Percentiles rank a stretch among this genome's conserved stretches.
Evolutionary conservation across 1,140 invertebrate genomes (phyloP).

Genomic region (Drosophila repleta): DNA sequence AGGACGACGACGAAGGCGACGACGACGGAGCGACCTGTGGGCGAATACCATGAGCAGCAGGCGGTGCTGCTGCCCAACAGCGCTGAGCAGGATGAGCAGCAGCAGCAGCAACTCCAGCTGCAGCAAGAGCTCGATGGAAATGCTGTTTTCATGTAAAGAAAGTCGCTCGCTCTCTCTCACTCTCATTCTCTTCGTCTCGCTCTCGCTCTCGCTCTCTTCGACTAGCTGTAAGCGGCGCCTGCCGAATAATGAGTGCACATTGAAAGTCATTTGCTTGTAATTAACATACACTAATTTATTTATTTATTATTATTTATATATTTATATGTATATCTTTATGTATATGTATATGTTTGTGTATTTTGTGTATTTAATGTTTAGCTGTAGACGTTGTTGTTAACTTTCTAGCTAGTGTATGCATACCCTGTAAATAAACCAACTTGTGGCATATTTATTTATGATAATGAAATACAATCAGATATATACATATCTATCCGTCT

Average conservation of each 20-base stretch:
- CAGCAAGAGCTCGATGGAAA: constrained; percentile 29
- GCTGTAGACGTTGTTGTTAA: constrained; percentile 69
- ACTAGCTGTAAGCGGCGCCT: constrained; percentile 37
- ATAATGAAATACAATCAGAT: background rate
- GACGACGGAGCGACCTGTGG: constrained; percentile 38
- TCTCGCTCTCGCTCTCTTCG: constrained; percentile 23
- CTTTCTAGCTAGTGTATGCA: constrained; percentile 45
- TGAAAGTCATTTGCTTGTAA: constrained; percentile 80
- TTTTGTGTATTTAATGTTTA: constrained; percentile 37
- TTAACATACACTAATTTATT: constrained; percentile 70
- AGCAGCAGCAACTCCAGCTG: background rate
- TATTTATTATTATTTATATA: constrained; percentile 56
- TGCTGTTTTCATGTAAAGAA: constrained; percentile 63
- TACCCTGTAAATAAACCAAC: constrained; percentile 73
- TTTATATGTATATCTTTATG: background rate
- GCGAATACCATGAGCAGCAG: constrained; percentile 71
- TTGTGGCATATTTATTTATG: constrained; percentile 53
- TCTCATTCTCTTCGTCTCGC: constrained; percentile 31
- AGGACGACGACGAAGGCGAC: constrained; percentile 30
- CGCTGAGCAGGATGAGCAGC: constrained; percentile 22
- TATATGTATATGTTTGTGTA: background rate
- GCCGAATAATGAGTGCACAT: constrained; percentile 58
- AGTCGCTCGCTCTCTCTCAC: constrained; percentile 35
- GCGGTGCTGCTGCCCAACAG: constrained; percentile 59
- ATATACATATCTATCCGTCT: background rate